These are phyloP conservation scores for Cossypha caffra DNA, from an alignment of 2,797 vertebrate species.

Conservation along the genomic window DNA sequence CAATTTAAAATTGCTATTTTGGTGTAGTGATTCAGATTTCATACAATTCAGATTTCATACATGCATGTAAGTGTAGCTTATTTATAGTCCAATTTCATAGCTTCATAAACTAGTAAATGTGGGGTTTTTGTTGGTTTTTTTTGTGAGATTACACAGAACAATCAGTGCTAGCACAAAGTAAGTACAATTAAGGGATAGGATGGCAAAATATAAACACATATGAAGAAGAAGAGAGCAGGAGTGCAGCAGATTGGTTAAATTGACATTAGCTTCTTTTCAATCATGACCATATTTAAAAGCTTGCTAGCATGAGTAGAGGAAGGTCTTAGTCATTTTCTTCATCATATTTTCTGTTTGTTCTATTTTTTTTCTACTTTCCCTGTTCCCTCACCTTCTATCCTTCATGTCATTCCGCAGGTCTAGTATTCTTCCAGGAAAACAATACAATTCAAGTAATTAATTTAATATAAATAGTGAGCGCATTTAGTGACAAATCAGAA, in stretches of 20 bases:
- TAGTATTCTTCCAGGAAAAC: not conserved
- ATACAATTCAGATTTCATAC: not conserved
- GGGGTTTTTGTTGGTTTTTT: fast-evolving
- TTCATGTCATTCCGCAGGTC: not conserved
- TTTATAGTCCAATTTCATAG: not conserved
- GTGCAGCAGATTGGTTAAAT: not conserved
- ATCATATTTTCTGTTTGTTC: not conserved
- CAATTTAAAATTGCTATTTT: not conserved
- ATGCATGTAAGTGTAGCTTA: not conserved
- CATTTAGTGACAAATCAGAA: not conserved
- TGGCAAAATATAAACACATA: not conserved
- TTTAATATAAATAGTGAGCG: not conserved
- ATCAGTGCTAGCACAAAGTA: not conserved
- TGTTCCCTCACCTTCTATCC: not conserved
- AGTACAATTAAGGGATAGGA: not conserved
- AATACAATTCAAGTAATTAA: not conserved
- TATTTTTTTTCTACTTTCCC: not conserved
- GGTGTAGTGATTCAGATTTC: not conserved
- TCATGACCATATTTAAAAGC: not conserved
- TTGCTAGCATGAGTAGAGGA: not conserved
- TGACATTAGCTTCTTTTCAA: not conserved
- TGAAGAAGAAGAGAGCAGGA: not conserved
- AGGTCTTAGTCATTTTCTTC: not conserved
- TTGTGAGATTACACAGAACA: not conserved
- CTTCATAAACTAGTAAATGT: not conserved